These are phyloP conservation scores for Hyposmocoma kahamanoa DNA, from an alignment of 1,140 invertebrate genomes.

Conservation along the genomic window DNA sequence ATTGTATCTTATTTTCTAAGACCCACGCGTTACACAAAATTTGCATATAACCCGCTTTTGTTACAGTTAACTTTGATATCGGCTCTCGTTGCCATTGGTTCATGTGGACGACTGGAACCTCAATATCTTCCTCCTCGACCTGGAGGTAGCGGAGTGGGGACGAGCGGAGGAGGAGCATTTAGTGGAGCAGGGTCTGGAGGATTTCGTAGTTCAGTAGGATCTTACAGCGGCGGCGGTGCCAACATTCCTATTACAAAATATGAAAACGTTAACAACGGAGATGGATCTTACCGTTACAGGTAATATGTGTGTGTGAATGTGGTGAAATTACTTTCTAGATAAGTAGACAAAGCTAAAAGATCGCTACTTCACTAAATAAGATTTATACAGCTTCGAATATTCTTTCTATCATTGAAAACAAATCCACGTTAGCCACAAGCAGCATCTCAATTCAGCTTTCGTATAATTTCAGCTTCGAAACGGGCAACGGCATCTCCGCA, in stretches of 20 bases:
- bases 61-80: conserved; percentile 39
- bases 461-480: conserved; percentile 72
- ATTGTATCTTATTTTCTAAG: no score
- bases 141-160: conserved; percentile 32
- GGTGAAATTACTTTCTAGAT: not conserved
- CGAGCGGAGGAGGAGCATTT: conserved; percentile 6
- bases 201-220: conserved; percentile 9
- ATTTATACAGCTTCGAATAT: no score
- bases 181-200: conserved; percentile 13
- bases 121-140: conserved; percentile 53
- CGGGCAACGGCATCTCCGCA: conserved; percentile 79
- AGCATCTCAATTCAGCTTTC: no score
- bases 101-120: conserved; percentile 54
- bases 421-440: no score
- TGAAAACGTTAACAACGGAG: conserved; percentile 74
- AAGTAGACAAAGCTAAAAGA: no score
- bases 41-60: no score
- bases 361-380: no score
- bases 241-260: conserved; percentile 72
- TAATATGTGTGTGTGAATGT: conserved; percentile 16
- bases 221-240: conserved; percentile 30
- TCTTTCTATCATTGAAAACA: no score
- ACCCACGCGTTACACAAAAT: no score
- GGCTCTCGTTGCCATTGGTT: conserved; percentile 33
- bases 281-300: conserved; percentile 73